Conservation (phyloP, 92 coral and sea anemone genomes). For the Anthopleura xanthogrammica region DNA sequence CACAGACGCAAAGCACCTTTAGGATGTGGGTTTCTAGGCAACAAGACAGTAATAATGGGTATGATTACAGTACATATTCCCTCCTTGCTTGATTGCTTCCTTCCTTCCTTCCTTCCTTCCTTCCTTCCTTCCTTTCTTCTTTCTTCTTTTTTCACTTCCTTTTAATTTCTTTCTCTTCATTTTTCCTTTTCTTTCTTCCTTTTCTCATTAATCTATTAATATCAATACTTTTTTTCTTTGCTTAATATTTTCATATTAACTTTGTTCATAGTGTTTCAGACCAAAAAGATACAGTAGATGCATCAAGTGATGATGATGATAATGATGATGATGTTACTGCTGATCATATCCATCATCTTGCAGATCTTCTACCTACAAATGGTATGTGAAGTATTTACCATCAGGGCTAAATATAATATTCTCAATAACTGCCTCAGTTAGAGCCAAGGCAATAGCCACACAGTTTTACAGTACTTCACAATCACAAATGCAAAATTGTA, state of each 20-base stretch:
- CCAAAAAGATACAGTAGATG: background rate
- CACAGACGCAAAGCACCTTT: background rate
- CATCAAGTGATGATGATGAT: background rate
- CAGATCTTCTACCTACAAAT: constrained; percentile 50
- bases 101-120: background rate
- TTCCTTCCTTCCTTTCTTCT: background rate
- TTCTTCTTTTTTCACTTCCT: background rate
- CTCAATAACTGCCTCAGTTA: too few relatives aligned
- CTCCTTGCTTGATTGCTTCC: background rate
- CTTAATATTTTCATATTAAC: background rate
- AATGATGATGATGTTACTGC: constrained; percentile 23
- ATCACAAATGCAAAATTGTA: too few relatives aligned
- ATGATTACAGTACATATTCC: background rate
- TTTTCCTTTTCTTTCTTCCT: background rate
- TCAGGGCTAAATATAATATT: too few relatives aligned
- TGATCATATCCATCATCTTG: constrained; percentile 51
- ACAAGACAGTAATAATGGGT: background rate
- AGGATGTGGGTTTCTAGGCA: background rate
- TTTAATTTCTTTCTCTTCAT: background rate
- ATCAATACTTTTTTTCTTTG: background rate
- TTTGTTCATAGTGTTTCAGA: background rate
- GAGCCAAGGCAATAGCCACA: too few relatives aligned
- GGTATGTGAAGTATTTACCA: constrained; percentile 16
- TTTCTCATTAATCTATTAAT: background rate
- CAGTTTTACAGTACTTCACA: too few relatives aligned